Evolutionary conservation across 2,797 vertebrate species (phyloP), one percentile per base, ranked within the genome.

Genomic region (Vespertilio murinus): DNA sequence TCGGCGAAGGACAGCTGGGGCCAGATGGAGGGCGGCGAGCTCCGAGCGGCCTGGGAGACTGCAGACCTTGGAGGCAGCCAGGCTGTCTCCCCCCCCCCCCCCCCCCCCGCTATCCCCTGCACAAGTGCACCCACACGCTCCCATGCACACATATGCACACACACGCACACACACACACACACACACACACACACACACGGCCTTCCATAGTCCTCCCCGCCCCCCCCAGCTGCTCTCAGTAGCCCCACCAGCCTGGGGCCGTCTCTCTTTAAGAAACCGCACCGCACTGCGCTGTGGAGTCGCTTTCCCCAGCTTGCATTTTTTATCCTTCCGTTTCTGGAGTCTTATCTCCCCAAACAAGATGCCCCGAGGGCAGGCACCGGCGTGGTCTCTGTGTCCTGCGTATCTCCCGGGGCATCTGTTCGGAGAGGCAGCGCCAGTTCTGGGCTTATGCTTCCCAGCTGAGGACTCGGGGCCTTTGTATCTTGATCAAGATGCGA

Each of bases 231-330:
- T 1, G 6, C 35, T 25, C 20, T 13, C 40, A 3, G 52, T 1
- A 49, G 20, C 25, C 25, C 38, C 0, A 2, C 47, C 18, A 12
- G 30, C 71, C 88, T 0, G 3, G 47, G 28, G 28, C 30, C 17
- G 0, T 45, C 1, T 25, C 86, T 71, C 35, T 38, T 45, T 49
- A 45, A 9, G 69, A n/a, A n/a, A 11, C 30, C 8, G 1, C 2
- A 11, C 18, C 2, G 8, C 13, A 0, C 18, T 2, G 9, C 7
- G 0, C 1, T 2, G n/a, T n/a, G n/a, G 14, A 3, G 11, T 1
- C 0, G 59, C 65, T 78, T 18, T 13, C 28, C 56, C 78, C 56
- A 2, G 67, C 71, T 25, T 3, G 59, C 30, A 0, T 10, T 54
- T 82, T 82, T 64, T 6, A 38, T n/a, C 69, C 22, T 7, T 22